Conservation (phyloP, 2,888 invertebrate species). For the Aleiodes testaceus region DNA sequence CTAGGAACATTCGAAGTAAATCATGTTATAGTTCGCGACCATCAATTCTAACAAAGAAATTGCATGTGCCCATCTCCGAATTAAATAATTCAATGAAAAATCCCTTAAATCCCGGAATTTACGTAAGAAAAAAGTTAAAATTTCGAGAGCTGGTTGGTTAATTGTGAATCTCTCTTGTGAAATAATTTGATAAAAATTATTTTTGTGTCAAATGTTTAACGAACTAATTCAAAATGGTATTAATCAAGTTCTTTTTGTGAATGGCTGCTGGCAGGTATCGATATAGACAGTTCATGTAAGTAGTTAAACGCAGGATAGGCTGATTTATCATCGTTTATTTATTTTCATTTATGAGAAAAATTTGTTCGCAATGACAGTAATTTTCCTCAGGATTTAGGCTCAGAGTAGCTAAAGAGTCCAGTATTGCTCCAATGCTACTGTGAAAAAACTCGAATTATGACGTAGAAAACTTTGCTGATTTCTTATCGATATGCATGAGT, state of each 20-base stretch:
- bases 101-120: too few species aligned
- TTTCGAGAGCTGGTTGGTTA: too few species aligned
- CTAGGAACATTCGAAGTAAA: too few species aligned
- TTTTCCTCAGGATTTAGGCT: not conserved
- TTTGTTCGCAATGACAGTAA: not conserved
- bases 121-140: too few species aligned
- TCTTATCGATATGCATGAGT: slow-evolving; percentile 15
- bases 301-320: slow-evolving; percentile 63
- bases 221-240: slow-evolving; percentile 55
- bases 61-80: too few species aligned
- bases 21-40: too few species aligned
- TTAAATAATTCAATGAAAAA: too few species aligned
- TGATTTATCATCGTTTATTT: slow-evolving; percentile 46
- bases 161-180: too few species aligned
- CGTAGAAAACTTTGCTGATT: too few species aligned
- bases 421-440: slow-evolving; percentile 26
- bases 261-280: slow-evolving; percentile 73
- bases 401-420: slow-evolving; percentile 40
- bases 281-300: slow-evolving; percentile 74
- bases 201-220: not conserved
- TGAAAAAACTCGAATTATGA: slow-evolving; percentile 6
- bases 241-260: slow-evolving; percentile 70
- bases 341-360: not conserved
- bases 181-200: too few species aligned
- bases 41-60: too few species aligned